Evolutionary conservation across 2,797 vertebrate species (phyloP).

Genomic region (Trichosurus vulpecula): DNA sequence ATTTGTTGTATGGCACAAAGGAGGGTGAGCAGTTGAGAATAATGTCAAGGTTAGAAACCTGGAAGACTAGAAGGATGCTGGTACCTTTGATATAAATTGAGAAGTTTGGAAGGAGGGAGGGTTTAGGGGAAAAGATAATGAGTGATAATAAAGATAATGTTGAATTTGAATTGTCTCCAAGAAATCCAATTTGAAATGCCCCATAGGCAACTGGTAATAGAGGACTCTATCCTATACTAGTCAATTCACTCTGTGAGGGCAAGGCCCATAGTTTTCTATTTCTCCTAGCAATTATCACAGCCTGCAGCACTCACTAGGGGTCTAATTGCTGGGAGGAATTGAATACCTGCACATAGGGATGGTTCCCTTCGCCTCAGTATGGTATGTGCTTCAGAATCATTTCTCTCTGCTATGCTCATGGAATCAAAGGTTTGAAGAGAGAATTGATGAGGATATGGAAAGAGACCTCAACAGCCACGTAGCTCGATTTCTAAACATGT

Average conservation of each 20-base stretch:
- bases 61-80: neutral
- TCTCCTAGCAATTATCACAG: neutral
- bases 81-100: neutral
- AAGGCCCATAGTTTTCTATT: neutral
- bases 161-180: neutral
- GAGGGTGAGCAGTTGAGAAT: neutral
- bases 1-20: neutral
- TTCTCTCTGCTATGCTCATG: neutral
- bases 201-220: neutral
- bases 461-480: neutral
- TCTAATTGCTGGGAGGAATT: neutral
- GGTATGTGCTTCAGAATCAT: neutral
- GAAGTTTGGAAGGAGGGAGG: neutral
- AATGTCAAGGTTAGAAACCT: neutral
- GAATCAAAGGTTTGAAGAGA: neutral
- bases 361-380: neutral
- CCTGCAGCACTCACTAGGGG: neutral
- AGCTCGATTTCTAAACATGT: neutral
- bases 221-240: neutral
- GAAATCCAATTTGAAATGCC: neutral
- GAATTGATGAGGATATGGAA: neutral
- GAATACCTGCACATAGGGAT: neutral
- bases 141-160: neutral
- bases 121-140: neutral
- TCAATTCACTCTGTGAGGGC: neutral